These are phyloP conservation scores for Pseudomyrmex sp. DNA, from an alignment of 1,140 invertebrate genomes.

Conservation along the genomic window DNA sequence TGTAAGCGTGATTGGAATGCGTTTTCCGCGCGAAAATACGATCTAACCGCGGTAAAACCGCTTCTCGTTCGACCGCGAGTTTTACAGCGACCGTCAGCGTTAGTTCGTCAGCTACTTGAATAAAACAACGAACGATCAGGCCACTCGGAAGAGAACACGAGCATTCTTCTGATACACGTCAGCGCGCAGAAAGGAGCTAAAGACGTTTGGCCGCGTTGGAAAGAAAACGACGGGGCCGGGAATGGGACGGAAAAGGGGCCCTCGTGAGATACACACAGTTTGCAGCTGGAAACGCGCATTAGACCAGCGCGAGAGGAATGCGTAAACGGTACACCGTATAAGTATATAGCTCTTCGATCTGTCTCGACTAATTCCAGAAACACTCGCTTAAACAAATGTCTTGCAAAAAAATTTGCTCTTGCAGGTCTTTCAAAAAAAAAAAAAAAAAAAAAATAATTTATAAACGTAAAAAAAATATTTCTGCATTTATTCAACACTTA, in stretches of 20 bases:
- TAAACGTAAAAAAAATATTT: no score
- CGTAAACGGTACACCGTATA: constrained; percentile 70
- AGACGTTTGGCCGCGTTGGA: constrained; percentile 43
- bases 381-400: constrained; percentile 6
- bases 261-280: constrained; percentile 32
- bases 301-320: constrained; percentile 61
- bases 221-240: constrained; percentile 31
- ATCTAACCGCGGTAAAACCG: neutral
- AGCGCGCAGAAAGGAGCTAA: constrained; percentile 48
- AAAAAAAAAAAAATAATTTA: neutral
- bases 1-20: no score
- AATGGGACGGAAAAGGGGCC: constrained; percentile 36
- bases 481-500: no score
- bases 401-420: neutral
- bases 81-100: neutral
- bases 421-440: neutral
- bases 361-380: constrained; percentile 47
- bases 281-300: constrained; percentile 50
- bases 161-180: constrained; percentile 56
- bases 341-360: constrained; percentile 22
- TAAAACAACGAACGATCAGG: constrained; percentile 9
- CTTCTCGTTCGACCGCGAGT: neutral
- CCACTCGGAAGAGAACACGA: neutral
- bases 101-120: constrained; percentile 5
- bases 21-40: constrained; percentile 3